Base-by-base conservation (phyloP, 2,888 invertebrate species). In the Opisthograptis luteolata region DNA sequence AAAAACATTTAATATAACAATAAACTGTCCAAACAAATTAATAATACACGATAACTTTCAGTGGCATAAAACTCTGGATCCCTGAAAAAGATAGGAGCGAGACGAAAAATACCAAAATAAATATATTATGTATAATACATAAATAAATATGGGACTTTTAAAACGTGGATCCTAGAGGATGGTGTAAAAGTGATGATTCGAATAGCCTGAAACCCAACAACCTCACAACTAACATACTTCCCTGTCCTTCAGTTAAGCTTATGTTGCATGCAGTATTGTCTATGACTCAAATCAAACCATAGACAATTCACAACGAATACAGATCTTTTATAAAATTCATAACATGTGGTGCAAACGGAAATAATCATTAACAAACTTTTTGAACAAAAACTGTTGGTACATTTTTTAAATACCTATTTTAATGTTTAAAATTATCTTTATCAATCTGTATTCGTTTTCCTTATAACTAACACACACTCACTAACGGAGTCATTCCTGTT, bases 161-260 rank as follows among this genome's bases (percentile, higher is more conserved):
- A 53, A 46, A 56, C 60, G 66, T 71, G 68, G 66, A 64, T 64
- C 73, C 73, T 75, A 77, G 43, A 52, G 49, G n/a, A 68, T 63
- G 60, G 72, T 76, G 73, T 71, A 47, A 52, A 58, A 61, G 61
- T 66, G 55, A 60, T 66, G 55, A 60, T 55, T 58, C 56, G 57
- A 66, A 59, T 62, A 58, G 64, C 46, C 66, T 66, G 67, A 58
- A 48, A 60, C 63, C 59, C 42, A 47, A 58, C 53, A 62, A 68
- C 63, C 62, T 62, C 66, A 69, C 68, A 68, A 73, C 79, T 78
- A 70, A 75, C 86, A 84, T 80, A 81, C 81, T 78, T 86, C 85
- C 84, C 79, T 84, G 86, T 84, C 86, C 87, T 86, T 86, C 79
- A 66, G 62, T 70, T 70, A 81, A 87, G 87, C 86, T 80, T 73